Evolutionary conservation across 2,113 vertebrate species (phyloP).

Genomic region (Antechinus flavipes): DNA sequence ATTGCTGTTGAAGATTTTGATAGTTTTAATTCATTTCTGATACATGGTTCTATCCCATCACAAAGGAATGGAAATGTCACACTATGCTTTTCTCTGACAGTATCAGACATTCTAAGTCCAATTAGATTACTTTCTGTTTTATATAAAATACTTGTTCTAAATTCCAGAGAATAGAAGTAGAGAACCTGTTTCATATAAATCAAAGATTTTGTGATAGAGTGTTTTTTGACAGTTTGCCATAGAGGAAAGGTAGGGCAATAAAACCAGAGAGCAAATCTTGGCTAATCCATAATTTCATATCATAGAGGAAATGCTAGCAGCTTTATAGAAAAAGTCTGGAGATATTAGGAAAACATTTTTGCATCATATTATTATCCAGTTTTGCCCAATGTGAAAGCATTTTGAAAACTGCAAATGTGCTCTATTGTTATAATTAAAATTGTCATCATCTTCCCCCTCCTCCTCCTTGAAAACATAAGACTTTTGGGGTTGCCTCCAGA

Average conservation of each 20-base stretch:
- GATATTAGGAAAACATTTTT: neutral
- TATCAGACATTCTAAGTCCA: neutral
- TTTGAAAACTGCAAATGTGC: neutral
- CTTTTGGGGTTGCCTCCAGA: neutral
- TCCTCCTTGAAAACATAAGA: neutral
- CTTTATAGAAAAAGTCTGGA: neutral
- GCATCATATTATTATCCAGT: neutral
- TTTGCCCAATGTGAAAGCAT: neutral
- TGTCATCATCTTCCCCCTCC: neutral
- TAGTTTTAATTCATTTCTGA: constrained; percentile 59
- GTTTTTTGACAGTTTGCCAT: neutral
- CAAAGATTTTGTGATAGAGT: neutral
- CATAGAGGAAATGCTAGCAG: constrained; percentile 13
- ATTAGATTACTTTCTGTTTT: neutral
- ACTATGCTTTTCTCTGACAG: neutral
- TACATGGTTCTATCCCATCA: neutral
- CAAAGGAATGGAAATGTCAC: neutral
- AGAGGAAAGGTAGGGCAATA: neutral
- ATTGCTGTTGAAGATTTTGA: constrained; percentile 28
- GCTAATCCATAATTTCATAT: neutral
- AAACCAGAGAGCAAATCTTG: neutral
- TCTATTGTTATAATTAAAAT: neutral
- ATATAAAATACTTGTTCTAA: neutral
- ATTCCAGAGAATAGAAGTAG: neutral
- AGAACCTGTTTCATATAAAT: neutral